Percentiles rank a stretch among this genome's conserved stretches.
Evolutionary conservation across 2,113 vertebrate genomes (phyloP).

Genomic region (Microcebus ravelobensis): DNA sequence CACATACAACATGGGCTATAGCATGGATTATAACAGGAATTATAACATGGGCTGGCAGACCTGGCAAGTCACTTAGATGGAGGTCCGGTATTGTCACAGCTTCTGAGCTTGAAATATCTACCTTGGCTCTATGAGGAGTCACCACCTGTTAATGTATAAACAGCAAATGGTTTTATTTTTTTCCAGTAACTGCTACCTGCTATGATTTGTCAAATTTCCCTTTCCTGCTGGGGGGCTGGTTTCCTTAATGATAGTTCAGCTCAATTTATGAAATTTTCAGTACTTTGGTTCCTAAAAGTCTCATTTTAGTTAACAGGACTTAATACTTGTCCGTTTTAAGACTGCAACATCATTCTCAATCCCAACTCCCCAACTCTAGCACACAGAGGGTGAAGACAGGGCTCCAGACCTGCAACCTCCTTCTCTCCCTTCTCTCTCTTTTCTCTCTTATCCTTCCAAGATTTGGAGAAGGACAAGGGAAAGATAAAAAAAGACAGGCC

Average conservation of each 20-base stretch:
- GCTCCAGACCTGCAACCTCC: no score
- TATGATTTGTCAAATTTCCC: background rate
- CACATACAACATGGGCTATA: background rate
- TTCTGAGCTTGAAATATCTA: background rate
- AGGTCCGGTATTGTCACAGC: background rate
- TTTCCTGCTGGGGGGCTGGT: background rate
- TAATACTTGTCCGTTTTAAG: background rate
- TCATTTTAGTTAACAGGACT: background rate
- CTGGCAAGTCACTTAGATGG: background rate
- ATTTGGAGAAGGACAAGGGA: background rate
- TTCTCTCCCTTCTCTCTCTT: background rate
- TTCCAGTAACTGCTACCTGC: background rate
- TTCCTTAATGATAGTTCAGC: background rate
- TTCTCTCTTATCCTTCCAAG: background rate
- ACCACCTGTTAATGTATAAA: background rate
- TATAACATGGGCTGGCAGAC: background rate
- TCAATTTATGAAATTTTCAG: background rate
- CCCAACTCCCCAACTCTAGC: background rate
- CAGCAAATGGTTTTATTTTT: conserved; percentile 16
- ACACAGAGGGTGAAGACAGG: background rate
- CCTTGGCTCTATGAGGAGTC: background rate
- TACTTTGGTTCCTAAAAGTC: background rate
- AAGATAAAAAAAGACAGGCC: background rate
- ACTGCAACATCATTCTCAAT: background rate
- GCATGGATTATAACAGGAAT: rapidly evolving